Evolutionary conservation across 2,797 vertebrate species (phyloP).

Genomic region (Catostomus latipinnis): DNA sequence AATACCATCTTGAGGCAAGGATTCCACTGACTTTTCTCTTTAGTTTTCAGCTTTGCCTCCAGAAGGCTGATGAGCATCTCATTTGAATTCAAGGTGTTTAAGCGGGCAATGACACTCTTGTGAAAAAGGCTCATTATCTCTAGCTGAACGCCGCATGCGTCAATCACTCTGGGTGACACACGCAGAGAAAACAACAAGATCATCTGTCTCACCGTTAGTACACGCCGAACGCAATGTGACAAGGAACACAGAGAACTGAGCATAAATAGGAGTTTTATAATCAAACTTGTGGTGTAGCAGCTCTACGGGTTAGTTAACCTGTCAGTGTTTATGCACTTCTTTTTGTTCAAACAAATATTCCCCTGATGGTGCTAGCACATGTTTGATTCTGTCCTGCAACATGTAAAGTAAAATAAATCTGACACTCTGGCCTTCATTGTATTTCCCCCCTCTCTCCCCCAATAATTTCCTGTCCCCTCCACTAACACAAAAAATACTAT

Average conservation of each 20-base stretch:
- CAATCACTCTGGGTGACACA: slow-evolving; percentile 34
- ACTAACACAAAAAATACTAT: too few relatives aligned
- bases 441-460: too few relatives aligned
- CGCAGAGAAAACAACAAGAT: slow-evolving; percentile 7
- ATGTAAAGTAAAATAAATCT: too few relatives aligned
- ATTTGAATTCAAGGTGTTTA: slow-evolving; percentile 18
- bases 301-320: not conserved
- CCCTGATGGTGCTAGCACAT: too few relatives aligned
- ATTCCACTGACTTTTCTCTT: slow-evolving; percentile 3
- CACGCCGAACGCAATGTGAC: slow-evolving; percentile 5
- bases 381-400: too few relatives aligned
- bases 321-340: not conserved
- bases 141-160: slow-evolving; percentile 26
- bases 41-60: slow-evolving; percentile 6
- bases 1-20: slow-evolving; percentile 20
- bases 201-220: not conserved
- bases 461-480: too few relatives aligned
- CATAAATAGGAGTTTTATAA: not conserved
- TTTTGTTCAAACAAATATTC: not conserved
- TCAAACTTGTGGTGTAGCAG: not conserved
- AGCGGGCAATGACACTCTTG: slow-evolving; percentile 16
- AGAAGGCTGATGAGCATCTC: slow-evolving; percentile 23
- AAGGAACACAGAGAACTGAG: not conserved
- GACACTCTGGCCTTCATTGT: too few relatives aligned
- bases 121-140: slow-evolving; percentile 37